Conservation (phyloP, 2,113 vertebrate species). For the Esox niger region DNA sequence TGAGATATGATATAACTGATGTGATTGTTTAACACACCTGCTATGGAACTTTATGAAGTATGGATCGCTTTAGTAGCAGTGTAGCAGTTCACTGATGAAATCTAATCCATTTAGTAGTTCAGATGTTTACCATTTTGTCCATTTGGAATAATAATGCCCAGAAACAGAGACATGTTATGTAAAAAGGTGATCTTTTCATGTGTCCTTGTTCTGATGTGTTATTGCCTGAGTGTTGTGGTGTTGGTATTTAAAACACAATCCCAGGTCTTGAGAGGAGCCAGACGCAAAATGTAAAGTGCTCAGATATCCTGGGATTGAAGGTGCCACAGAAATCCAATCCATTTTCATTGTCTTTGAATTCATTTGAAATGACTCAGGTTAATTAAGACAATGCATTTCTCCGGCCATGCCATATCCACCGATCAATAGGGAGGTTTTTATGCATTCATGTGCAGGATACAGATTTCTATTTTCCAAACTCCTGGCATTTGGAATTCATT, state of each 20-base stretch:
- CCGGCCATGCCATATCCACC: constrained; percentile 60
- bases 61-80: neutral
- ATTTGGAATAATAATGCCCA: neutral
- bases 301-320: constrained; percentile 28
- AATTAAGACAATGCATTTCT: constrained; percentile 68
- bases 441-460: constrained; percentile 60
- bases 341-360: constrained; percentile 65
- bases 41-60: neutral
- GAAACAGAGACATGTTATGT: neutral
- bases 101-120: neutral
- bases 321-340: constrained; percentile 48
- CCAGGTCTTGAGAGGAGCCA: constrained; percentile 33
- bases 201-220: constrained; percentile 26
- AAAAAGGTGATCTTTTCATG: constrained; percentile 2
- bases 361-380: constrained; percentile 58
- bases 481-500: constrained; percentile 67
- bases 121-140: neutral
- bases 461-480: constrained; percentile 63
- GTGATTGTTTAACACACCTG: neutral
- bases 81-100: neutral
- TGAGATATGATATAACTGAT: neutral
- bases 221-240: constrained; percentile 31
- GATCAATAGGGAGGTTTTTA: constrained; percentile 60
- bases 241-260: constrained; percentile 53
- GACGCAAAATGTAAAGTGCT: constrained; percentile 36